Evolutionary conservation across 2,888 invertebrate genomes (phyloP).

Genomic region (Polyommatus icarus): DNA sequence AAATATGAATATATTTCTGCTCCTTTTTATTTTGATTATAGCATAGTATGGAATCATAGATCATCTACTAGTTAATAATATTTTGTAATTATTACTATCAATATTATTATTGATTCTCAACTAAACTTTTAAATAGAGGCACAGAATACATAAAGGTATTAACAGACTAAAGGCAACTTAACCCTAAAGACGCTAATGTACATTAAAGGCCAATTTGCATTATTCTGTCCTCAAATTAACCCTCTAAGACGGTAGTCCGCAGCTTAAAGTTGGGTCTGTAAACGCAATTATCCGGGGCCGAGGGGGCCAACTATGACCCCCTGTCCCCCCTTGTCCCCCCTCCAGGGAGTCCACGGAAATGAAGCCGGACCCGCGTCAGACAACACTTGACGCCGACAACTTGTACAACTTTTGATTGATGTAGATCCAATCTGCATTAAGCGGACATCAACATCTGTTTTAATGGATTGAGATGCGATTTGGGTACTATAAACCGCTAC

Average conservation of each 20-base stretch:
- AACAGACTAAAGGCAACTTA: not conserved
- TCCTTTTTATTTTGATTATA: no score
- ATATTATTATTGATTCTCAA: not conserved
- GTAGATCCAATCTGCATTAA: conserved; percentile 16
- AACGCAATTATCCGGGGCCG: conserved; percentile 38
- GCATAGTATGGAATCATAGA: no score
- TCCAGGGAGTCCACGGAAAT: conserved; percentile 57
- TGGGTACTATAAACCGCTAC: not conserved
- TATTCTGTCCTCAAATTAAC: conserved; percentile 23
- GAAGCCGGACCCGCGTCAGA: conserved; percentile 62
- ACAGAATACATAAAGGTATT: not conserved
- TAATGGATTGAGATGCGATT: not conserved
- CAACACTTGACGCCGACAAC: conserved; percentile 48
- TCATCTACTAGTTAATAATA: no score
- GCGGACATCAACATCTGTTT: not conserved
- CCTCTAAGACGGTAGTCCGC: conserved; percentile 22
- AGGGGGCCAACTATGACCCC: conserved; percentile 50
- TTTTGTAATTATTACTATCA: not conserved
- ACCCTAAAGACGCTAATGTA: conserved; percentile 10
- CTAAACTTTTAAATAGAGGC: not conserved
- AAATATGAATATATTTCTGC: no score
- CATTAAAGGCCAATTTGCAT: conserved; percentile 24
- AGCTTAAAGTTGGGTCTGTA: conserved; percentile 24
- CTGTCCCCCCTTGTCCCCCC: conserved; percentile 41
- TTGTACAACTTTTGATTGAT: conserved; percentile 6